Evolutionary conservation across 2,113 vertebrate species (phyloP), one percentile per base, ranked within the genome.

Genomic region (Corythaeola cristata): DNA sequence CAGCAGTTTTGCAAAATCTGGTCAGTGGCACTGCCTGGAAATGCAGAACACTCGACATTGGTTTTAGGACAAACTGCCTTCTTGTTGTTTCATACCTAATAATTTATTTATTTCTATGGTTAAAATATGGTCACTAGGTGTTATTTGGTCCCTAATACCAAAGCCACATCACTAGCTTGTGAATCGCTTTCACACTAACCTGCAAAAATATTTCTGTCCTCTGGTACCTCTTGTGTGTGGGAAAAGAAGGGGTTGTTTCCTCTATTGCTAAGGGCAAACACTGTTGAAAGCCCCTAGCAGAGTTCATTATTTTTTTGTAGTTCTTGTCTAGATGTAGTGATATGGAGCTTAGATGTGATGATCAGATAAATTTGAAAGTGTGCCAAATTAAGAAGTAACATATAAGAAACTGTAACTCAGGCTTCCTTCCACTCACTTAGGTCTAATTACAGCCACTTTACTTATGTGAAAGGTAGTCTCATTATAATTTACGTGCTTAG

Each of bases 371-470:
- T 77, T 58, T 95, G 85, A 86, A 91, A 83, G 37, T 41, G 47
- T 81, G 85, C 64, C 92, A 94, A 84, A 81, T 71, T 49, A 80
- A 81, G 67, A 80, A 69, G 64, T 52, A 82, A 56, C 49, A 18
- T 73, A 28, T 83, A 82, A 88, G 19, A 33, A 90, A 60, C 55
- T 81, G 50, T 75, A 87, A 93, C 63, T 95, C 27, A 56, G 55
- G 15, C 27, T 93, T 86, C 28, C 72, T 94, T 83, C 75, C 79
- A 93, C 37, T 86, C 79, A 81, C 72, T 93, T 80, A 63, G 32
- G 60, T 69, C 55, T 96, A 94, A 95, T 94, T 95, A 94, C 60
- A 86, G 47, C 27, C 49, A 56, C 60, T 90, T 95, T 63, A 63
- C 18, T 81, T 26, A 80, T 75, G 64, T 92, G 72, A 86, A 90